These are phyloP conservation scores for Lasioglossum baleicum DNA, from an alignment of 1,140 invertebrate genomes.

Conservation along the genomic window DNA sequence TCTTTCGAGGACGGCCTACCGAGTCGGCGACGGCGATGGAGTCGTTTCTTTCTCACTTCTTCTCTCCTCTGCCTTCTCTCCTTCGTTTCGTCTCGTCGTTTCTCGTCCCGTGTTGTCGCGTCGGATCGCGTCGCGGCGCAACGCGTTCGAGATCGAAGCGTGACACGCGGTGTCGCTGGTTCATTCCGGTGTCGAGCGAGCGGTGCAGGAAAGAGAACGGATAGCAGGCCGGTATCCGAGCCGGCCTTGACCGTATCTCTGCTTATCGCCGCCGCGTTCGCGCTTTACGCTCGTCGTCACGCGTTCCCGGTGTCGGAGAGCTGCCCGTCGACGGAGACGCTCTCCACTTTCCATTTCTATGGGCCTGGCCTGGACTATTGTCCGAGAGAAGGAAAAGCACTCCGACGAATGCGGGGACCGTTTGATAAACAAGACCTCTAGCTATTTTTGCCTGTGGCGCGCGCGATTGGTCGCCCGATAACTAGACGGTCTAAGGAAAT, in stretches of 20 bases:
- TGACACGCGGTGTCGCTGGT: conserved; percentile 20
- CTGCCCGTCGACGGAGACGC: not conserved
- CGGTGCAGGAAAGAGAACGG: conserved; percentile 78
- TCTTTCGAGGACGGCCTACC: conserved; percentile 20
- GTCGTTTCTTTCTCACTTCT: not conserved
- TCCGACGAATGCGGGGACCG: too few relatives aligned
- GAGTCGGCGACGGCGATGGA: not conserved
- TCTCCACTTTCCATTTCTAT: too few relatives aligned
- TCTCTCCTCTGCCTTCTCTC: too few relatives aligned
- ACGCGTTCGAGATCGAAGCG: conserved; percentile 28
- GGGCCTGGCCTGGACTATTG: too few relatives aligned
- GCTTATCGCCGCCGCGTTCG: conserved; percentile 76
- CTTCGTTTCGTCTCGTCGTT: too few relatives aligned
- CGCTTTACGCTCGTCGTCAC: conserved; percentile 69
- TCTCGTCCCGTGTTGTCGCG: too few relatives aligned
- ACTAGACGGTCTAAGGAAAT: too few relatives aligned
- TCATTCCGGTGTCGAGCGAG: conserved; percentile 63
- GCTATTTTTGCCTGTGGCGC: too few relatives aligned
- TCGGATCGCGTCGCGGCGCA: too few relatives aligned
- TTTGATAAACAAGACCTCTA: too few relatives aligned
- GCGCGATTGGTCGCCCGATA: too few relatives aligned
- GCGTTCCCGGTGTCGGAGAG: conserved; percentile 37
- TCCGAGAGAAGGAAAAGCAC: too few relatives aligned
- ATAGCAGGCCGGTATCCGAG: conserved; percentile 74
- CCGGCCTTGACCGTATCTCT: conserved; percentile 80